Percentiles rank a stretch among this genome's conserved stretches.
phyloP scores from a whole-genome alignment of 2,113 vertebrate species.

The Noturus placidus region DNA sequence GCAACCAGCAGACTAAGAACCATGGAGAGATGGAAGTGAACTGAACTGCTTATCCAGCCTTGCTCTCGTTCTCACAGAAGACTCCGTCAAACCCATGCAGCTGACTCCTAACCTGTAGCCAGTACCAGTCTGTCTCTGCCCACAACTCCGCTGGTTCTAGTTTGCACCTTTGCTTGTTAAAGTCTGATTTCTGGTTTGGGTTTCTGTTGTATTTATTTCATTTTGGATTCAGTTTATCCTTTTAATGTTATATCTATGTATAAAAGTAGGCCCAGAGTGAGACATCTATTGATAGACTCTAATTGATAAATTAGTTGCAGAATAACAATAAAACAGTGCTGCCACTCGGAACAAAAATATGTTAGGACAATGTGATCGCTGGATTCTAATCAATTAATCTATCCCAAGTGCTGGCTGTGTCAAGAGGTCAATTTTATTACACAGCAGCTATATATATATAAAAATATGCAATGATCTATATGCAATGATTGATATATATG shows the following conservation, averaged over 20 bases:
- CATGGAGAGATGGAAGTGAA: conserved; percentile 91
- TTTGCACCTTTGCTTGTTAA: conserved; percentile 55
- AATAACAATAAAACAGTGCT: conserved; percentile 56
- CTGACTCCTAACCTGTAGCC: conserved; percentile 47
- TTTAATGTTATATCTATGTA: conserved; percentile 60
- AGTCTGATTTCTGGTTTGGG: conserved; percentile 46
- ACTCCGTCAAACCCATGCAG: conserved; percentile 28
- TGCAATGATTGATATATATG: no score
- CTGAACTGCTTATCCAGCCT: conserved; percentile 69
- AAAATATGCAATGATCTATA: no score
- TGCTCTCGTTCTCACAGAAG: conserved; percentile 26
- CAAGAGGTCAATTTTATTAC: conserved; percentile 46
- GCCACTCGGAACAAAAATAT: conserved; percentile 47
- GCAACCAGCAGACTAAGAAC: conserved; percentile 76
- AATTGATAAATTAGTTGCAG: conserved; percentile 52
- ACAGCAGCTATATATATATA: no score
- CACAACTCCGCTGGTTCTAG: conserved; percentile 54
- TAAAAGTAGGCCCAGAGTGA: conserved; percentile 57
- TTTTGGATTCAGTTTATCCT: conserved; percentile 48
- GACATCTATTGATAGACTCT: conserved; percentile 55
- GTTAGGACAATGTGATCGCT: conserved; percentile 55
- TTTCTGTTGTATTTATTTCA: conserved; percentile 51
- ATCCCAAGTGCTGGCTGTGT: conserved; percentile 42
- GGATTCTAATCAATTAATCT: conserved; percentile 56
- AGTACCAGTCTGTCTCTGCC: conserved; percentile 58